These are phyloP conservation scores for Styela clava DNA, from an alignment of 23 tunicate genomes.

Conservation along the genomic window DNA sequence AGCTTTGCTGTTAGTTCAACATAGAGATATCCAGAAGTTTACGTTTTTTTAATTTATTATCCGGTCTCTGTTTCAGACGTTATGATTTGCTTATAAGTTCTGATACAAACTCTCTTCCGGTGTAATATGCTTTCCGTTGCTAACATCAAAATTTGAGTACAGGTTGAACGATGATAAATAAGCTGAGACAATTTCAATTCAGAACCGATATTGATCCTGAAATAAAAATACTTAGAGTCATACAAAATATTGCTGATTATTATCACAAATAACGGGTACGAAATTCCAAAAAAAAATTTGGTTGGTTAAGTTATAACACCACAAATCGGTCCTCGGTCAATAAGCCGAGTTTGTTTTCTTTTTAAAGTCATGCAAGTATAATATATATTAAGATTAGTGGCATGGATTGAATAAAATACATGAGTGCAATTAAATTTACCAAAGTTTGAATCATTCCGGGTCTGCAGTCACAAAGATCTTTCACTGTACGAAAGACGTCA, in stretches of 20 bases:
- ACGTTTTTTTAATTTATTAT: too few relatives aligned
- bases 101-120: background rate
- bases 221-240: too few relatives aligned
- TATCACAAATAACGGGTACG: background rate
- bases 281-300: too few relatives aligned
- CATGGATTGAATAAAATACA: background rate
- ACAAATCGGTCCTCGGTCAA: too few relatives aligned
- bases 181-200: background rate
- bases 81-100: background rate
- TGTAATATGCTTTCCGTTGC: background rate
- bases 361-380: too few relatives aligned
- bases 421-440: too few relatives aligned
- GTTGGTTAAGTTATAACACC: background rate
- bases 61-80: background rate
- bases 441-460: slow-evolving; percentile 19
- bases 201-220: background rate
- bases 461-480: slow-evolving; percentile 26
- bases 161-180: background rate
- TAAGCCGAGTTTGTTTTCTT: too few relatives aligned
- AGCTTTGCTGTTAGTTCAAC: too few relatives aligned
- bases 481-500: slow-evolving; percentile 23
- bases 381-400: too few relatives aligned
- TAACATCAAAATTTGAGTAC: background rate
- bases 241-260: too few relatives aligned
- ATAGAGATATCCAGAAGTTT: too few relatives aligned